A percentile compares a stretch with the other conserved stretches of the same genome.
Evolutionary conservation across 2,113 vertebrate genomes (phyloP).

Genomic region (sheep (Ovis aries)): DNA sequence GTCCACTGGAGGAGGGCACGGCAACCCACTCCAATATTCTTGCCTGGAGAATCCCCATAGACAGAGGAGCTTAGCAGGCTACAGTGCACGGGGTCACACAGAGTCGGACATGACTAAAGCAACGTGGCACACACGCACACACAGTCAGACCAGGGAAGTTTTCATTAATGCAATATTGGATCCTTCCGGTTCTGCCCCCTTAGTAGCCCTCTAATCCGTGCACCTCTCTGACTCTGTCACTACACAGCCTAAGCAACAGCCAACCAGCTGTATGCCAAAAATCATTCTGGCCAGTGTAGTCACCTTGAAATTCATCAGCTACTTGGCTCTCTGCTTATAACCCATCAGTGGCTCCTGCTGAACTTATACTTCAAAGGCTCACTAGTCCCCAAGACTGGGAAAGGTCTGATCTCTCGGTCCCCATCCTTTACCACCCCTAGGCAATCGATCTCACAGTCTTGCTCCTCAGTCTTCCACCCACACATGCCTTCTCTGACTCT

Average conservation of each 20-base stretch:
- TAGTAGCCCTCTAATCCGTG: background rate
- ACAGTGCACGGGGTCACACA: background rate
- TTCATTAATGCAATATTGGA: background rate
- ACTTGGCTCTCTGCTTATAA: background rate
- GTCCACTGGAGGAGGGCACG: background rate
- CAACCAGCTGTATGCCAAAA: too few relatives aligned
- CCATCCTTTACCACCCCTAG: background rate
- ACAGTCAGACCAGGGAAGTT: background rate
- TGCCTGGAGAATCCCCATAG: background rate
- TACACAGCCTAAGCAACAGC: background rate
- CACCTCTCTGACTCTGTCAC: background rate
- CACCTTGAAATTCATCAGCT: background rate
- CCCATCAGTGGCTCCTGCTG: background rate
- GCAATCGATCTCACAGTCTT: background rate
- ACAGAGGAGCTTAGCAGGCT: background rate
- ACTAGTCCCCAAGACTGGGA: background rate
- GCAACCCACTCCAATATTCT: background rate
- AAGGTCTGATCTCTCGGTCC: background rate
- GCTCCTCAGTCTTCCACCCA: fast-evolving
- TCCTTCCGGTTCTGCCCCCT: background rate
- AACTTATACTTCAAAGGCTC: background rate
- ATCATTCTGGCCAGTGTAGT: background rate
- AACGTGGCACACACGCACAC: background rate
- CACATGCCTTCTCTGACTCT: background rate
- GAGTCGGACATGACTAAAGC: fast-evolving